phyloP scores from a whole-genome alignment of 2,888 invertebrate genomes.

The Agrochola macilenta region DNA sequence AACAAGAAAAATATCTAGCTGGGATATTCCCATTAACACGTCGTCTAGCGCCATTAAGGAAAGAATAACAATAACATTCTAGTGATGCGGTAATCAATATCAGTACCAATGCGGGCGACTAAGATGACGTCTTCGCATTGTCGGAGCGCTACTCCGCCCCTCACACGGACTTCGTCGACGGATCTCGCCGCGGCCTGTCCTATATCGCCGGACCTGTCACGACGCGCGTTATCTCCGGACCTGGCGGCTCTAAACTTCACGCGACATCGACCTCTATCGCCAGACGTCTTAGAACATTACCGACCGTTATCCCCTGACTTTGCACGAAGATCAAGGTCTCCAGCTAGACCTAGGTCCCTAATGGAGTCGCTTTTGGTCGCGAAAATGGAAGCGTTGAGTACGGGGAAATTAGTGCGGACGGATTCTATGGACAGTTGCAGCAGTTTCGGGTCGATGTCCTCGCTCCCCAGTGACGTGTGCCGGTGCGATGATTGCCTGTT shows the following conservation, averaged over 20 bases:
- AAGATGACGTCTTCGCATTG: conserved; percentile 90
- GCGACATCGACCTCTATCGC: conserved; percentile 83
- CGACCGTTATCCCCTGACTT: conserved; percentile 87
- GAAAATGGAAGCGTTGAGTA: conserved; percentile 94
- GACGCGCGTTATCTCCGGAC: conserved; percentile 86
- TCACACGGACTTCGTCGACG: conserved; percentile 86
- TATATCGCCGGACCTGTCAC: conserved; percentile 83
- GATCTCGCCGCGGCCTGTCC: conserved; percentile 77
- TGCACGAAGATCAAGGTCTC: conserved; percentile 86
- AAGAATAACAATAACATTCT: conserved; percentile 20
- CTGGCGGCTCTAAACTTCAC: conserved; percentile 78
- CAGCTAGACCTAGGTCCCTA: conserved; percentile 93
- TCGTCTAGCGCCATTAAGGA: background rate
- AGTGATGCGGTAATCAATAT: conserved; percentile 55
- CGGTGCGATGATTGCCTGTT: conserved; percentile 95
- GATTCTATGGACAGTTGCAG: conserved; percentile 95
- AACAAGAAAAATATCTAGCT: conserved; percentile 6
- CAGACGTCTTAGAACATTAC: conserved; percentile 81
- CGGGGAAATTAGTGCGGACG: conserved; percentile 92
- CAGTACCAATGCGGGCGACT: conserved; percentile 84
- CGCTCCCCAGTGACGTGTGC: conserved; percentile 94
- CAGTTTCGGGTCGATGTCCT: conserved; percentile 93
- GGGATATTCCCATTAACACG: conserved; percentile 19
- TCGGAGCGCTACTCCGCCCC: conserved; percentile 88
- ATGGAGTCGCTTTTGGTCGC: conserved; percentile 95